Percentiles rank a stretch among this genome's conserved stretches.
Conservation (phyloP, 2,888 invertebrate genomes). For the Linyphia triangularis region DNA sequence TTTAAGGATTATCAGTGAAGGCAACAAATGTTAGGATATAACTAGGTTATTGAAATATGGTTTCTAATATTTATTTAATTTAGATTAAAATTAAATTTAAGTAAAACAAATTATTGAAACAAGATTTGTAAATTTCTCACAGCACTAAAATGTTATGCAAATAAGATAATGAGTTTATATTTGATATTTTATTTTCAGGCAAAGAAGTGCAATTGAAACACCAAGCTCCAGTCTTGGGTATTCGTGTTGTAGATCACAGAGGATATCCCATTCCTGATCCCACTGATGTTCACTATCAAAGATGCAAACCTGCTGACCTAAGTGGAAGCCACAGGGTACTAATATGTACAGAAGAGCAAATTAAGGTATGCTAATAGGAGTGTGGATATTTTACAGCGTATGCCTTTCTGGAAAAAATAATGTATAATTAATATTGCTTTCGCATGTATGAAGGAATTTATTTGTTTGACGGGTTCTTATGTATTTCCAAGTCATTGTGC, state of each 20-base stretch:
- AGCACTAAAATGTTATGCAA: no score
- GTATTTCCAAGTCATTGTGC: no score
- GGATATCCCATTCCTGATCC: conserved; percentile 86
- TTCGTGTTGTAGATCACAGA: conserved; percentile 91
- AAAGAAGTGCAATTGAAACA: conserved; percentile 99
- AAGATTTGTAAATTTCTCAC: no score
- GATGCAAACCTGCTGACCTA: conserved; percentile 69
- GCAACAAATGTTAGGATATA: no score
- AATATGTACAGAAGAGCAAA: conserved; percentile 97
- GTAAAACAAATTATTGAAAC: no score
- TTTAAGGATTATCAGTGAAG: no score
- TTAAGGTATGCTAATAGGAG: conserved; percentile 84
- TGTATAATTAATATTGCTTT: background rate
- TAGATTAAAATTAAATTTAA: no score
- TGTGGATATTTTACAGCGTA: background rate
- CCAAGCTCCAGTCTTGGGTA: conserved; percentile 96
- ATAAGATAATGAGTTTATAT: background rate
- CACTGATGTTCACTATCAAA: conserved; percentile 74
- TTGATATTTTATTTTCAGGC: conserved; percentile 27
- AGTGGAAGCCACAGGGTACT: conserved; percentile 84
- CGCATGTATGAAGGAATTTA: background rate
- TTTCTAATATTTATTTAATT: no score
- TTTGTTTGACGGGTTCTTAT: no score
- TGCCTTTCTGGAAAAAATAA: background rate
- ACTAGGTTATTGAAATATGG: no score